Percentiles rank a stretch among this genome's conserved stretches.
Evolutionary conservation across 2,888 invertebrate species (phyloP).

Genomic region (Panzeria rudis): DNA sequence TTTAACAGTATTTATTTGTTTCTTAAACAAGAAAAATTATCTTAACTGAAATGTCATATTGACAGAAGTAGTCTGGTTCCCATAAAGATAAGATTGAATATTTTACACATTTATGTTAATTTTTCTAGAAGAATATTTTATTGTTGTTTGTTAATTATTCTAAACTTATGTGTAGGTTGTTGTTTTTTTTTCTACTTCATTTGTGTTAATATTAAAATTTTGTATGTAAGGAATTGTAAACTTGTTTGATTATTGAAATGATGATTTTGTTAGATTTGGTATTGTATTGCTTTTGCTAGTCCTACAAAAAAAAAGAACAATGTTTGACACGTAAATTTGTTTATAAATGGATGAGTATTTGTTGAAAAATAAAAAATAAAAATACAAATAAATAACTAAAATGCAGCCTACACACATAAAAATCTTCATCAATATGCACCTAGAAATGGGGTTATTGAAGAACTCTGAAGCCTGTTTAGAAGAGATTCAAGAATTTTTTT

Average conservation of each 20-base stretch:
- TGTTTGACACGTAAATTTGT: neutral
- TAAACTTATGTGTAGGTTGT: conserved; percentile 27
- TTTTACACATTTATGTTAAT: conserved; percentile 64
- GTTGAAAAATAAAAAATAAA: conserved; percentile 1
- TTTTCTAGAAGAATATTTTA: conserved; percentile 17
- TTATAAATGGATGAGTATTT: conserved; percentile 27
- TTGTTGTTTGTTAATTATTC: conserved; percentile 17
- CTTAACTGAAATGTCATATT: neutral
- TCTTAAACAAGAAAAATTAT: neutral
- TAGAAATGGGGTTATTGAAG: neutral
- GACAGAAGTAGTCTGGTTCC: conserved; percentile 25
- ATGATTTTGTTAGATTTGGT: conserved; percentile 1
- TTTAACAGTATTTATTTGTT: conserved; percentile 1
- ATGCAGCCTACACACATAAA: conserved; percentile 34
- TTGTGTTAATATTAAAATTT: conserved; percentile 13
- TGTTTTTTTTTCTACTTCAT: neutral
- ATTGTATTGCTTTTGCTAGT: neutral
- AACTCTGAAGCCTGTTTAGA: conserved; percentile 1
- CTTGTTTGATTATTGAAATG: conserved; percentile 42
- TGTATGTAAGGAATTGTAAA: conserved; percentile 12
- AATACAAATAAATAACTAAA: conserved; percentile 30
- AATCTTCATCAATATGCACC: neutral
- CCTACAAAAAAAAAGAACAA: neutral
- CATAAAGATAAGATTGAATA: conserved; percentile 42
- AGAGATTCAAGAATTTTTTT: conserved; percentile 2